phyloP scores from a whole-genome alignment of 2,113 vertebrate species.

The Rhodinocichla rosea region DNA sequence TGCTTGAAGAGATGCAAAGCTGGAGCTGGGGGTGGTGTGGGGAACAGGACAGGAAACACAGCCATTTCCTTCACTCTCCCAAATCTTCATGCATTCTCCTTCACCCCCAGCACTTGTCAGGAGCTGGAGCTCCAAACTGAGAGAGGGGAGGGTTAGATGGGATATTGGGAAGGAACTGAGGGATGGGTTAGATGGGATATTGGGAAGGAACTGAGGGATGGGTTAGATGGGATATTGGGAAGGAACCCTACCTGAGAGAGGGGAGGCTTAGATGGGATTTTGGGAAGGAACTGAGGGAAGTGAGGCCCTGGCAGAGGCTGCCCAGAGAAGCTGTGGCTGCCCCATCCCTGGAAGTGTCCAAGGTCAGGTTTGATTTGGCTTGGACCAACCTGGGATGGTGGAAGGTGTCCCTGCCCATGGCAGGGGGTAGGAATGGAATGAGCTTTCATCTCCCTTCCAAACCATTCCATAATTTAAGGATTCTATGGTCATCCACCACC shows the following conservation, averaged over 20 bases:
- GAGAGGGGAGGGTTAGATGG: not conserved
- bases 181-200: not conserved
- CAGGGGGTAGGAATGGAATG: not conserved
- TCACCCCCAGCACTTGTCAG: not conserved
- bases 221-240: not conserved
- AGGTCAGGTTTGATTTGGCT: not conserved
- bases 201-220: not conserved
- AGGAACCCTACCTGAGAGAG: not conserved
- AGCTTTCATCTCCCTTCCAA: not conserved
- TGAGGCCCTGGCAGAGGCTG: not conserved
- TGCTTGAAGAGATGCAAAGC: not conserved
- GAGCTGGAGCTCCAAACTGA: not conserved
- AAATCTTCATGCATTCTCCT: not conserved
- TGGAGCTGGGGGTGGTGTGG: not conserved
- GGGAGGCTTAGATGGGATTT: not conserved
- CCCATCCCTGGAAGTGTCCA: not conserved
- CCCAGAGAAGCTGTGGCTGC: not conserved
- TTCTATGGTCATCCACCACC: rapidly evolving
- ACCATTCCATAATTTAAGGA: not conserved
- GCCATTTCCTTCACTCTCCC: not conserved
- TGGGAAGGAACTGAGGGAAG: not conserved
- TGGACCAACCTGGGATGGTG: not conserved
- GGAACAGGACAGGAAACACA: not conserved
- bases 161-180: not conserved
- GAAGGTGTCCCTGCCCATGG: not conserved